Base-by-base conservation (phyloP, 2,113 vertebrate species). In the Crotalus viridis region DNA sequence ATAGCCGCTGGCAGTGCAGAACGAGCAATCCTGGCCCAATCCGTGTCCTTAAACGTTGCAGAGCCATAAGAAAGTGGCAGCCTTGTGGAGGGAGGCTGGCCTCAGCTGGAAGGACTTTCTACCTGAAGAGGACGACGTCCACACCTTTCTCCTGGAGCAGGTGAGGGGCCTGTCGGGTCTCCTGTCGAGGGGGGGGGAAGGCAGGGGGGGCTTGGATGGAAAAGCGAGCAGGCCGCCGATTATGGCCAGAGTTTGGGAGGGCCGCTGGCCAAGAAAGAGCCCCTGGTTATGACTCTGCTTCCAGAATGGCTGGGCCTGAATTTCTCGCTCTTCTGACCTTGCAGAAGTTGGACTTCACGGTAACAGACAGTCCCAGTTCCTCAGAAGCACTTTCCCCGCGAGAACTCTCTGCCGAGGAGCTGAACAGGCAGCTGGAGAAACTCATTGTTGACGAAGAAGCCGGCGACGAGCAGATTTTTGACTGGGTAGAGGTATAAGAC, bases 51-150 rank as follows among this genome's bases (percentile, higher is more conserved):
- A 39, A 94, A 46, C 96, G 74, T 97, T 97, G 94, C 97, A 99
- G 99, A 99, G 99, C 99, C 99, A 99, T 98, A 99, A 98, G 97
- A 99, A 98, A 98, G 98, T 99, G 94, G 98, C 98, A 94, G 98
- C 98, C 95, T 97, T 99, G 87, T 99, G 99, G 99, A 99, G 98
- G 95, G 99, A 99, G 93, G 98, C 99, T 94, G 98, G 97, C 95
- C 98, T 99, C 94, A 98, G 97, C 95, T 99, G 99, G 99, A 98
- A 96, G 54, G 98, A 99, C 96, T 97, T 98, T 94, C 96, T 99
- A 94, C 98, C 98, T 1, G 98, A 99, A 96, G 98, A 98, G 91
- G 98, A 99, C 93, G 98, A 99, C 87, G 98, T 99, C 95, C 98
- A 98, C 94, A 96, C 97, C 96, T 99, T 99, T 97, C 98, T 99